Conservation (phyloP, 2,888 invertebrate genomes). For the Monoplex corrugatus region DNA sequence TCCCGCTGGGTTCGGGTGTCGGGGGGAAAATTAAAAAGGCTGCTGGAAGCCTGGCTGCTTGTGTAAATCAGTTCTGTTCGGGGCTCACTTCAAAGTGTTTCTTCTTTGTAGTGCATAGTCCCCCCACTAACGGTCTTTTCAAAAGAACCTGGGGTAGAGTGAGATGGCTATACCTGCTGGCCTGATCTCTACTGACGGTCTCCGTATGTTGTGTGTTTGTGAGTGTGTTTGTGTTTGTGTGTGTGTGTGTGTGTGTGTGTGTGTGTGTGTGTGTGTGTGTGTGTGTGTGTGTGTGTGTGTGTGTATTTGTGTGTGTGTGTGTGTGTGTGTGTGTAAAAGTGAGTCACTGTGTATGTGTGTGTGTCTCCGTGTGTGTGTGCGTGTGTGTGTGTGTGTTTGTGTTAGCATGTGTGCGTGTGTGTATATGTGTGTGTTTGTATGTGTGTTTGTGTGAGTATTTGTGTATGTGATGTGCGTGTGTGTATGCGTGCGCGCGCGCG, state of each 20-base stretch:
- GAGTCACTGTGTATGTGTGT: neutral
- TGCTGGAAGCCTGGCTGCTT: conserved; percentile 18
- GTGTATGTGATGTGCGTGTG: too few relatives aligned
- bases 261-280: conserved; percentile 5
- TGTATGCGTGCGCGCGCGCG: too few relatives aligned
- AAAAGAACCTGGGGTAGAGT: too few relatives aligned
- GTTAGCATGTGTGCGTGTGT: too few relatives aligned
- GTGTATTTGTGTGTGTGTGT: neutral
- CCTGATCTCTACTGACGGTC: too few relatives aligned
- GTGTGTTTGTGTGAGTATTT: too few relatives aligned
- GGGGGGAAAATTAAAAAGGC: conserved; percentile 40
- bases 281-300: neutral
- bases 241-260: neutral
- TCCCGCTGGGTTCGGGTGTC: conserved; percentile 45
- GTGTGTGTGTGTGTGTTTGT: too few relatives aligned
- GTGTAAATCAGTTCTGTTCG: conserved; percentile 32
- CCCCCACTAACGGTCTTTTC: too few relatives aligned
- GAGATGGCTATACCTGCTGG: too few relatives aligned
- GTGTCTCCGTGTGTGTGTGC: too few relatives aligned
- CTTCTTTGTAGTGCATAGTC: too few relatives aligned
- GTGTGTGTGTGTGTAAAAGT: neutral
- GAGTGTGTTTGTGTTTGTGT: conserved; percentile 25
- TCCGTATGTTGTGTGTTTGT: neutral
- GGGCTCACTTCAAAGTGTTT: neutral
- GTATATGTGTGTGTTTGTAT: too few relatives aligned